These are phyloP conservation scores for Torymus aiolomorphi DNA, from an alignment of 2,888 invertebrate genomes.

Conservation along the genomic window DNA sequence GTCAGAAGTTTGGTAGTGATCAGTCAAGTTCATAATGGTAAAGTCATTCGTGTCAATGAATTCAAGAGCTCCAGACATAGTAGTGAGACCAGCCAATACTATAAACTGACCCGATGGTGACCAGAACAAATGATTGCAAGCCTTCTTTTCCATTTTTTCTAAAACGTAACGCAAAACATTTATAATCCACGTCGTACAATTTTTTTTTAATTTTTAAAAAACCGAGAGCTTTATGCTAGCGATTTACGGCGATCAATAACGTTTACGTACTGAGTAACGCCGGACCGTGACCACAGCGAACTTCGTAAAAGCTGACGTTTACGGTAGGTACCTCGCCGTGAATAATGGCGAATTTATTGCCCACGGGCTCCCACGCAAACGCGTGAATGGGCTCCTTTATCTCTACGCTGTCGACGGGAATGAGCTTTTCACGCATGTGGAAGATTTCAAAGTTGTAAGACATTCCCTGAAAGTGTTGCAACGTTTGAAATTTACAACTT, in stretches of 20 bases:
- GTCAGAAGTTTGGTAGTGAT: constrained; percentile 95
- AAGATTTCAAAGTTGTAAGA: constrained; percentile 99
- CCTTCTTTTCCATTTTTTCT: constrained; percentile 85
- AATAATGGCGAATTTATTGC: constrained; percentile 96
- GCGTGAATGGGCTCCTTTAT: constrained; percentile 94
- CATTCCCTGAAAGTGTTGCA: constrained; percentile 81
- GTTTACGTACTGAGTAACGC: constrained; percentile 88
- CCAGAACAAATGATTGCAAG: constrained; percentile 96
- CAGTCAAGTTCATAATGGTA: constrained; percentile 94
- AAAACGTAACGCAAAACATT: constrained; percentile 30
- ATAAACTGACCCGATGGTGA: constrained; percentile 96
- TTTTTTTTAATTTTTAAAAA: no score
- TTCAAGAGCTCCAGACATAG: constrained; percentile 92
- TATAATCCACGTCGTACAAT: no score
- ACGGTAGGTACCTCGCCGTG: constrained; percentile 93
- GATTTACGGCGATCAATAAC: not conserved
- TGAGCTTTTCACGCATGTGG: constrained; percentile 97
- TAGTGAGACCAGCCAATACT: constrained; percentile 90
- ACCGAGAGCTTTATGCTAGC: no score
- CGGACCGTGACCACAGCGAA: constrained; percentile 93
- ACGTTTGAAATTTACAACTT: constrained; percentile 56
- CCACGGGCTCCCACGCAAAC: constrained; percentile 98
- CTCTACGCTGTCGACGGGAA: constrained; percentile 98
- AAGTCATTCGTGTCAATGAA: constrained; percentile 98
- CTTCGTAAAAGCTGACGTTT: constrained; percentile 94